These are phyloP conservation scores for Molossus alvarezi DNA, from an alignment of 2,797 vertebrate genomes.

Conservation along the genomic window DNA sequence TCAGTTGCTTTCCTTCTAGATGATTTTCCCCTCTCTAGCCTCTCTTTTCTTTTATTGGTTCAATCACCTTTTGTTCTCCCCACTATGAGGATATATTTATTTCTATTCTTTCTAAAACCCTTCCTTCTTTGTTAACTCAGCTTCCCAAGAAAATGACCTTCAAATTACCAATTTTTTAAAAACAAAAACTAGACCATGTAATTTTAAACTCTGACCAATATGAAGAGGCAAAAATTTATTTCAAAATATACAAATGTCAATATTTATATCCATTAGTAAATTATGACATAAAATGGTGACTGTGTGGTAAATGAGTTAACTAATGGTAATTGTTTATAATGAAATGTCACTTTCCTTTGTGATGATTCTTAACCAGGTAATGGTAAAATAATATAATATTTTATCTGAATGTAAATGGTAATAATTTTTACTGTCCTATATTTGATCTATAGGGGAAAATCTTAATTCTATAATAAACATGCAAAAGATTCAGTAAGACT, in stretches of 20 bases:
- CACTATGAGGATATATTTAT: not conserved
- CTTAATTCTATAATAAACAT: not conserved
- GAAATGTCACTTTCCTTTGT: not conserved
- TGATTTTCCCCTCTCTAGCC: not conserved
- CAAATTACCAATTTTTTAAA: not conserved
- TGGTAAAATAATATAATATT: not conserved
- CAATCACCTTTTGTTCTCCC: not conserved
- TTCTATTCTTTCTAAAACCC: constrained; percentile 6
- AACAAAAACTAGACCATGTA: not conserved
- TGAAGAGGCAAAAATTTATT: constrained; percentile 33
- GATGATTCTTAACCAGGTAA: not conserved
- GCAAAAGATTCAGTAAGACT: not conserved
- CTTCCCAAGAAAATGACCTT: not conserved
- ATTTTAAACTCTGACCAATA: constrained; percentile 1
- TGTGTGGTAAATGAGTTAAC: constrained; percentile 8
- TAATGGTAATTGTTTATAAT: not conserved
- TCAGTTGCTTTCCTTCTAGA: not conserved
- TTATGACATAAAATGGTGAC: not conserved
- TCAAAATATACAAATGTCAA: not conserved
- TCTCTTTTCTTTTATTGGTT: not conserved
- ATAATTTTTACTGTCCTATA: constrained; percentile 6
- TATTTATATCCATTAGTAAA: constrained; percentile 28
- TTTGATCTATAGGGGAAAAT: not conserved
- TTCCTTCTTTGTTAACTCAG: not conserved
- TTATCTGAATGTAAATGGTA: not conserved